phyloP scores from a whole-genome alignment of 2,113 vertebrate genomes.

The Oreochromis spilurus region DNA sequence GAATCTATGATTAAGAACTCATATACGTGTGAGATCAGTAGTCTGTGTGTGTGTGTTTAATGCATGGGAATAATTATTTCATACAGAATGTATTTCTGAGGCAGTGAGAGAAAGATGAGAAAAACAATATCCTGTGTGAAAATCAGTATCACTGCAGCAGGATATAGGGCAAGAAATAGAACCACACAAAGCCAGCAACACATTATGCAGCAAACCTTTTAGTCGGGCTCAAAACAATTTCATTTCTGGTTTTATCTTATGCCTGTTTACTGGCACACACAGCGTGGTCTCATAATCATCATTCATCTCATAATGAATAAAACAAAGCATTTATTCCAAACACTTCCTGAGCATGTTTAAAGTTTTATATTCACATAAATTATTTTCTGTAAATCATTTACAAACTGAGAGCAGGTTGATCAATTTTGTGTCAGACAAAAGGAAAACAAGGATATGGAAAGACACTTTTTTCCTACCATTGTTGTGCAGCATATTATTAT shows the following conservation, averaged over 20 bases:
- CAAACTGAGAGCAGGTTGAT: neutral
- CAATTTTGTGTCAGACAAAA: neutral
- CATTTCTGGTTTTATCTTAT: no score
- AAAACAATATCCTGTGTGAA: slow-evolving; percentile 1
- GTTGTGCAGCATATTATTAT: neutral
- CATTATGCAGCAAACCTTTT: neutral
- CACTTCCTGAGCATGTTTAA: no score
- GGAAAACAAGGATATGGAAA: neutral
- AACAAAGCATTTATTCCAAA: no score
- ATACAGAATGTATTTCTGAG: neutral
- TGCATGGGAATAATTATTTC: no score
- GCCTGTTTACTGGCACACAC: no score
- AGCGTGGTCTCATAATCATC: no score
- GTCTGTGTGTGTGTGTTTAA: no score
- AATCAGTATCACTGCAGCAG: neutral
- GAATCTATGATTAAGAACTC: no score
- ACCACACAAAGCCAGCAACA: neutral
- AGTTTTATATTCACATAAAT: neutral
- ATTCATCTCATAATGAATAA: no score
- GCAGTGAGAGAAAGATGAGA: neutral
- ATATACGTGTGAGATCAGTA: no score
- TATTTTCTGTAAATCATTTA: neutral
- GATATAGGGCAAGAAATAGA: neutral
- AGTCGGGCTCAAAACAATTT: no score
- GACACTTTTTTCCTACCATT: neutral